These are phyloP conservation scores for Brenthis ino DNA, from an alignment of 2,888 invertebrate genomes.

Conservation along the genomic window DNA sequence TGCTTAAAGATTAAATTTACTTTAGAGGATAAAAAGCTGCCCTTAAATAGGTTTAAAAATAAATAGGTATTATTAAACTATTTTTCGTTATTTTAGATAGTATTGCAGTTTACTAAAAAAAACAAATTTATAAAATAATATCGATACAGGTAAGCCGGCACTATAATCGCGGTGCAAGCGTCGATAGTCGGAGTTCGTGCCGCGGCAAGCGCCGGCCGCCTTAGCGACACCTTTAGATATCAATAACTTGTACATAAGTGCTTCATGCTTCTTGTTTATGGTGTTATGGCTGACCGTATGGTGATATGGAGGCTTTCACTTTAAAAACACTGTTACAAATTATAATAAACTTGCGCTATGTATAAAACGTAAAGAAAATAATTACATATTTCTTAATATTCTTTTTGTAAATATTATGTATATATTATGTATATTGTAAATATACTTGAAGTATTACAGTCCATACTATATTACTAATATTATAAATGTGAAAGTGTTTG, in stretches of 20 bases:
- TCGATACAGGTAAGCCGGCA: slow-evolving; percentile 48
- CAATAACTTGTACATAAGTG: slow-evolving; percentile 56
- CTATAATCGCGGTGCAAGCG: slow-evolving; percentile 44
- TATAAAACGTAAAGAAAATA: too few relatives aligned
- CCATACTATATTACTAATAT: too few relatives aligned
- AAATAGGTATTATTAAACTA: background rate
- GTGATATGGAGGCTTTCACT: background rate
- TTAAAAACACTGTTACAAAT: background rate
- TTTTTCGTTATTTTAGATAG: background rate
- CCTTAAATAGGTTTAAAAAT: too few relatives aligned
- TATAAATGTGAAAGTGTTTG: too few relatives aligned
- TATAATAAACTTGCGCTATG: too few relatives aligned
- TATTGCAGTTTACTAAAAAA: background rate
- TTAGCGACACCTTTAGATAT: slow-evolving; percentile 64
- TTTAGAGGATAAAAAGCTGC: too few relatives aligned
- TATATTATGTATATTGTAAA: too few relatives aligned
- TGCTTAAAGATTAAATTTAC: too few relatives aligned
- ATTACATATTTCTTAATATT: too few relatives aligned
- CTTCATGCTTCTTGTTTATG: slow-evolving; percentile 20
- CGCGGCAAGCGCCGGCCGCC: slow-evolving; percentile 67
- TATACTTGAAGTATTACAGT: too few relatives aligned
- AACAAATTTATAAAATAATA: slow-evolving; percentile 24
- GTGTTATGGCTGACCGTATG: slow-evolving; percentile 1
- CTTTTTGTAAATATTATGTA: too few relatives aligned
- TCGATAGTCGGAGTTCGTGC: slow-evolving; percentile 62